Evolutionary conservation across 2,113 vertebrate genomes (phyloP), one percentile per base, ranked within the genome.

Genomic region (Carlito syrichta): DNA sequence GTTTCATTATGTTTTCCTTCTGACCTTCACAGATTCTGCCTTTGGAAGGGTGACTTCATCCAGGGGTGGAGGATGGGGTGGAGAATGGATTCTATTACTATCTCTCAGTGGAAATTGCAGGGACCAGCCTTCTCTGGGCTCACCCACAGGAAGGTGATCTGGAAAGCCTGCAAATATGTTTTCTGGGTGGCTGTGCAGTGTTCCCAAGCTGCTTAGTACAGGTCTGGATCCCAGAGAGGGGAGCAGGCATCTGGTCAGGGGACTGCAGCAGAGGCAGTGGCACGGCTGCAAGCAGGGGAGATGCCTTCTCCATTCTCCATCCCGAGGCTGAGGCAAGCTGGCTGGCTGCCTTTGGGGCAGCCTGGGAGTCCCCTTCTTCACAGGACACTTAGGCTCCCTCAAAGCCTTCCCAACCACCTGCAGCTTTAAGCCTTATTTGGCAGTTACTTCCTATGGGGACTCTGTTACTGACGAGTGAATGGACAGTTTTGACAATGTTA

Each of bases 121-220:
- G 79, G 68, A 35, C 60, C 6, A 14, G 85, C 30, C 81, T 40
- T 10, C 82, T 23, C 62, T 30, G 3, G 3, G 38, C 43, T 12
- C 8, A 25, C 58, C 45, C 85, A 60, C 76, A 20, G 58, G 45
- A 77, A 9, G 87, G 68, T 40, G 40, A 78, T 30, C 68, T 20
- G 2, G 23, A 63, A 76, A 48, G 88, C 74, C 79, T 96, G 96
- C 92, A 96, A 97, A 97, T 90, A 68, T 0, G 0, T 25, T 38
- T 84, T 60, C 17, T 50, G 25, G 77, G 56, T 8, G 17, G 50
- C 77, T 23, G 62, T n/a, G 91, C 77, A 79, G 54, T 25, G 54
- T 79, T 13, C n/a, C 54, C 60, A 45, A 7, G 38, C 79, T n/a
- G 43, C 52, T 82, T 82, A n/a, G 10, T 0, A 2, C 0, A 0